Evolutionary conservation across 2,113 vertebrate species (phyloP).

Genomic region (Lynx canadensis): DNA sequence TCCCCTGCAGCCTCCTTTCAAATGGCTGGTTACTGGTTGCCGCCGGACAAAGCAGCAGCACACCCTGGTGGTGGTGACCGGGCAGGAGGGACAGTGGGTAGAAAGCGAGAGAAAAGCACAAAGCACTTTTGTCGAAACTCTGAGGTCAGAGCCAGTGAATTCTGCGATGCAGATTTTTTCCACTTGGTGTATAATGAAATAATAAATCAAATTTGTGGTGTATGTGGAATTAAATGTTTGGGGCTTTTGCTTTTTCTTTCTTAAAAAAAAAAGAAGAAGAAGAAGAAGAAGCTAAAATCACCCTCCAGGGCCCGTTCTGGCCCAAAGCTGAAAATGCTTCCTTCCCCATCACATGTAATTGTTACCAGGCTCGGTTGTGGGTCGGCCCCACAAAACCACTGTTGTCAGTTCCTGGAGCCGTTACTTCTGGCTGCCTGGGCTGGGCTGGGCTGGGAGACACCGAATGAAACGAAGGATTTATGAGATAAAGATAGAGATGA

Average conservation of each 20-base stretch:
- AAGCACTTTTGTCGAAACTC: slow-evolving; percentile 71
- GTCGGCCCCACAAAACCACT: slow-evolving; percentile 85
- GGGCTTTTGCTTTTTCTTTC: slow-evolving; percentile 57
- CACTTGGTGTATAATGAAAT: slow-evolving; percentile 83
- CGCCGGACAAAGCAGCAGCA: slow-evolving; percentile 51
- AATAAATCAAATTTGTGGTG: slow-evolving; percentile 85
- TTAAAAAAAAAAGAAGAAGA: neutral
- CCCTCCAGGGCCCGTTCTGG: slow-evolving; percentile 85
- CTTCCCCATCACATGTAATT: slow-evolving; percentile 75
- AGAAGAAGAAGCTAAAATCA: slow-evolving; percentile 81
- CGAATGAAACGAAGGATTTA: slow-evolving; percentile 57
- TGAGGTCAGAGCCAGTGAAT: slow-evolving; percentile 64
- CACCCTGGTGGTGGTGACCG: slow-evolving; percentile 64
- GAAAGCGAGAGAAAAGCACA: slow-evolving; percentile 32
- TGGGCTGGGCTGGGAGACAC: slow-evolving; percentile 59
- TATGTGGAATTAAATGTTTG: slow-evolving; percentile 86
- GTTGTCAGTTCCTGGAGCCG: slow-evolving; percentile 73
- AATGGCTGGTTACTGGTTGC: neutral
- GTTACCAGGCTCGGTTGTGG: slow-evolving; percentile 84
- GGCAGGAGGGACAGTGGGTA: slow-evolving; percentile 41
- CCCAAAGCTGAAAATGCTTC: slow-evolving; percentile 83
- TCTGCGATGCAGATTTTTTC: slow-evolving; percentile 80
- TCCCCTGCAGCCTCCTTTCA: neutral
- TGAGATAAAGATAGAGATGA: neutral
- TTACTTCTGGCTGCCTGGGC: slow-evolving; percentile 62